Percentiles rank a stretch among this genome's conserved stretches.
Conservation (phyloP, 2,113 vertebrate genomes). For the Columba livia region DNA sequence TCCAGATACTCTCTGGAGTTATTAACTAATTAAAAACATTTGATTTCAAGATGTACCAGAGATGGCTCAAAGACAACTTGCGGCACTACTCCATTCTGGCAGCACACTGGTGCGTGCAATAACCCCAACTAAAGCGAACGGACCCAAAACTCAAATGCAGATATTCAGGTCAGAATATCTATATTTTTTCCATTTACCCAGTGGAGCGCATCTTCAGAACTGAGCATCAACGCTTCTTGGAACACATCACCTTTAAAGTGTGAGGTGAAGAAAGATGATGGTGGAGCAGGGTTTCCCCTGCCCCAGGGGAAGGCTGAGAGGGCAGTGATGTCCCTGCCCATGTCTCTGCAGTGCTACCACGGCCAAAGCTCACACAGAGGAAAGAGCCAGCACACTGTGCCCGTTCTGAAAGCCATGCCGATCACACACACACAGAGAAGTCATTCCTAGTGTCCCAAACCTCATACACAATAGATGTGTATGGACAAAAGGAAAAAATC, state of each 20-base stretch:
- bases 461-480: not conserved
- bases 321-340: not conserved
- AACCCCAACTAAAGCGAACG: not conserved
- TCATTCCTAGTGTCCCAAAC: not conserved
- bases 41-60: not conserved
- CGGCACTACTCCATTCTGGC: not conserved
- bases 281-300: fast-evolving
- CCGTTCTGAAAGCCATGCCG: fast-evolving
- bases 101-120: not conserved
- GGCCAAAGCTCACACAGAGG: not conserved
- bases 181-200: not conserved
- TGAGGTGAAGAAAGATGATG: fast-evolving
- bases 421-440: not conserved
- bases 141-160: not conserved
- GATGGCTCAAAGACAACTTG: not conserved
- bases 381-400: fast-evolving
- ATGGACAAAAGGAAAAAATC: not conserved
- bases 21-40: not conserved
- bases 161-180: not conserved
- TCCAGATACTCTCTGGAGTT: not conserved
- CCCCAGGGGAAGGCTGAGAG: not conserved
- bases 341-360: not conserved
- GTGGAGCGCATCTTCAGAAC: not conserved
- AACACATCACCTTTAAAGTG: not conserved
- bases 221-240: not conserved